phyloP scores from a whole-genome alignment of 2,888 invertebrate species.

The Tinea trinotella region DNA sequence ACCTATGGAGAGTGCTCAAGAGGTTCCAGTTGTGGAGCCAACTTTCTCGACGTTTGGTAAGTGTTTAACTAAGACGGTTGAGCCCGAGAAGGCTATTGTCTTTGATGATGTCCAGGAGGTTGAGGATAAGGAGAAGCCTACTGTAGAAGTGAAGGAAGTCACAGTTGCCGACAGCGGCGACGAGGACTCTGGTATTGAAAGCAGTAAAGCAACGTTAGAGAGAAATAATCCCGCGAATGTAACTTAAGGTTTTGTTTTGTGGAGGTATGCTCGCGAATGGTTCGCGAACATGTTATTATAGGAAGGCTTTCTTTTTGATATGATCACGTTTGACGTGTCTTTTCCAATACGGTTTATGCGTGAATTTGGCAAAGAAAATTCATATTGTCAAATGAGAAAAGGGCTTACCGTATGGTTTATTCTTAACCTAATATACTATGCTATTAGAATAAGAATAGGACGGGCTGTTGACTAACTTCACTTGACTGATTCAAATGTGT shows the following conservation, averaged over 20 bases:
- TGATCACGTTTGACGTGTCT: too few relatives aligned
- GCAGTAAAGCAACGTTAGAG: slow-evolving; percentile 74
- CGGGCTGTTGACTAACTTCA: too few relatives aligned
- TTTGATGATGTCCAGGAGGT: slow-evolving; percentile 33
- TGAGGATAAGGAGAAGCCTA: slow-evolving; percentile 32
- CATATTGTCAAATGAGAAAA: too few relatives aligned
- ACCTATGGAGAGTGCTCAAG: slow-evolving; percentile 39
- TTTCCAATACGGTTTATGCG: too few relatives aligned
- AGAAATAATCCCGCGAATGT: slow-evolving; percentile 42
- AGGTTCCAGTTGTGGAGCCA: slow-evolving; percentile 47
- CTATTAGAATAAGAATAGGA: too few relatives aligned
- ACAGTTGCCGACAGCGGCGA: slow-evolving; percentile 76
- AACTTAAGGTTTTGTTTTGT: neutral
- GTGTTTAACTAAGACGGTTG: slow-evolving; percentile 34
- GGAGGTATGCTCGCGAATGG: too few relatives aligned
- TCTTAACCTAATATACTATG: too few relatives aligned
- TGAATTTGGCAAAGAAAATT: too few relatives aligned
- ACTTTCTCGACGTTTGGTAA: slow-evolving; percentile 76
- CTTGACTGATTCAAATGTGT: too few relatives aligned
- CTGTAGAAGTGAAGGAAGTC: slow-evolving; percentile 67
- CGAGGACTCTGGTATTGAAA: slow-evolving; percentile 77
- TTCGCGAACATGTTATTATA: too few relatives aligned
- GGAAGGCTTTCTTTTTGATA: too few relatives aligned
- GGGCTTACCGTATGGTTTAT: too few relatives aligned
- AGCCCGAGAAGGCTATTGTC: slow-evolving; percentile 36